Base-by-base conservation (phyloP, 2,797 vertebrate genomes). In the Numenius phaeopus region DNA sequence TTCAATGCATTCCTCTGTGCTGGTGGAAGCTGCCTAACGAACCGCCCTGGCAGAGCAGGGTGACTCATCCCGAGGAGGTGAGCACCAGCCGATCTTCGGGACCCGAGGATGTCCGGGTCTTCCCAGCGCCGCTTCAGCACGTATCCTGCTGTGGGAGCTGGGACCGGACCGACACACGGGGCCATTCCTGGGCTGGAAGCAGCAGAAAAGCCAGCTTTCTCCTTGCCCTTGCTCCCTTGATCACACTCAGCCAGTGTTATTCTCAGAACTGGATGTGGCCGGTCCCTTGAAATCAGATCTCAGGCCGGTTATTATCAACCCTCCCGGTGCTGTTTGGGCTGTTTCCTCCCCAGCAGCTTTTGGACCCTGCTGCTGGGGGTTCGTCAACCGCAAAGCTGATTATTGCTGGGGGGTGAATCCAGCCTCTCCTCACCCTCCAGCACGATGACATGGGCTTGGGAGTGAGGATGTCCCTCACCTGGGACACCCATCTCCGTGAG, bases 361-460 rank as follows among this genome's bases (percentile, higher is more conserved):
- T 18, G 85, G 58, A 58, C 6, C 7, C 1, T n/a, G 0, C 39
- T 40, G 30, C 1, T 1, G 34, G 59, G 58, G 64, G 18, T 42
- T 90, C 54, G 8, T 10, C 5, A 10, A 2, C 4, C 2, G 1
- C 24, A 27, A 32, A 57, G 15, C 34, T 14, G 9, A 9, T 5
- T 5, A 10, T 15, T 71, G 61, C 47, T 49, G 73, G 61, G 29
- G 49, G 22, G 75, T 3, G 5, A 9, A 65, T 3, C 14, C 65
- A 21, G 50, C 21, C 13, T 22, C 34, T 34, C 17, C 23, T n/a
- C 21, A 14, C 3, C 29, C 14, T 3, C 18, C n/a, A 19, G 39
- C n/a, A 1, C 0, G 0, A 5, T 3, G 59, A 29, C 50, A 14
- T 9, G 67, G 4, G 70, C 2, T 70, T 37, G 55, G 47, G 49